Conservation (phyloP, 1,140 invertebrate genomes). For the Sminthurinus signatus region DNA sequence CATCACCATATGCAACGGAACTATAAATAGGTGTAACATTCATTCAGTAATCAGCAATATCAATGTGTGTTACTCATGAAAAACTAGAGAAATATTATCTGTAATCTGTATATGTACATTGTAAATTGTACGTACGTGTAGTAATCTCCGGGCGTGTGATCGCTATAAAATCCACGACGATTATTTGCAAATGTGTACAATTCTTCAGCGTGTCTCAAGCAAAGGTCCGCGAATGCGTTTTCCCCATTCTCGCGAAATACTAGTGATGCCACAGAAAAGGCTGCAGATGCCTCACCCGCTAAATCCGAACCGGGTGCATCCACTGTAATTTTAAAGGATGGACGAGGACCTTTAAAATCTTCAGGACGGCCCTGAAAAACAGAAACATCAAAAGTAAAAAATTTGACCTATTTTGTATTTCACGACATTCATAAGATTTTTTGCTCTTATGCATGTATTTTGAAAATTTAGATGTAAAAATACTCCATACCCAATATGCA, state of each 20-base stretch:
- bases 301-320: conserved; percentile 46
- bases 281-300: conserved; percentile 47
- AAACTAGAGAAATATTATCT: too few species aligned
- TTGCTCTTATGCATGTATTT: too few species aligned
- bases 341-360: conserved; percentile 46
- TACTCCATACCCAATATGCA: conserved; percentile 36
- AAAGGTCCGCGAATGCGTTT: conserved; percentile 39
- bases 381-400: too few species aligned
- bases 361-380: conserved; percentile 41
- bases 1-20: conserved; percentile 53
- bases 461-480: too few species aligned
- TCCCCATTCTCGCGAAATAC: conserved; percentile 42
- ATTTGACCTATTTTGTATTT: too few species aligned
- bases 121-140: too few species aligned
- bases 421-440: too few species aligned
- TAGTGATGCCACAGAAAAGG: conserved; percentile 47
- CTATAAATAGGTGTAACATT: too few species aligned
- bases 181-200: conserved; percentile 47
- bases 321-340: conserved; percentile 44
- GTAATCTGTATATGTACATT: too few species aligned
- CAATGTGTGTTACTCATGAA: too few species aligned
- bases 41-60: too few species aligned
- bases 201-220: conserved; percentile 44
- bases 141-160: conserved; percentile 16
- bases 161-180: conserved; percentile 45